Evolutionary conservation across 1,140 invertebrate genomes (phyloP), one percentile per base, ranked within the genome.

Genomic region (Anastrepha ludens): DNA sequence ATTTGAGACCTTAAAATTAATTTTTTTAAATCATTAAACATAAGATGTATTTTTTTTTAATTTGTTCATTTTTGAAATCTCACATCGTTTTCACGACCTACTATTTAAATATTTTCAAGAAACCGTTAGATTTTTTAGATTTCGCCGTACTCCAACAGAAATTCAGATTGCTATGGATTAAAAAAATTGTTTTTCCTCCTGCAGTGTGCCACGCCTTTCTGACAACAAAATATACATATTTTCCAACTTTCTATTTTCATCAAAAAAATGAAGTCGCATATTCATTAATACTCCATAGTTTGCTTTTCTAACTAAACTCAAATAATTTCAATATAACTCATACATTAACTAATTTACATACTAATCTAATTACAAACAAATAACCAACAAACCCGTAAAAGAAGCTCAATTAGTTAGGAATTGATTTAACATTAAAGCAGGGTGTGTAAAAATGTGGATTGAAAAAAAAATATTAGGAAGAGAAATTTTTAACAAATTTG

Each of bases 331-430:
- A 20, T 2, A 55, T 13, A 20, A 81, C 2, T 81, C 44, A 81
- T 81, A 81, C 47, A 81, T 81, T 74, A 70, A 70, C 65, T 70
- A 74, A 74, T 74, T 44, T 44, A 74, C 15, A 67, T 44, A 81
- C 70, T 78, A 78, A 78, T 2, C 41, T n/a, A 78, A 78, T 81
- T 55, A 55, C 44, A 44, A 74, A 81, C 44, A 47, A 74, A 74
- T 74, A 74, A 74, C 41, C 39, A 15, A 47, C 70, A 47, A 86
- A 86, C 62, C 15, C 29, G 29, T 86, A 62, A 59, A 86, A 86
- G 85, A 86, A 60, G 85, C 85, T 86, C 85, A 86, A 86, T 59
- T 62, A 86, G 59, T 62, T 86, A 86, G 58, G 85, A 62, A 86
- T 62, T 29, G 85, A 86, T 55, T 55, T 55, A 29, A 11, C 50